Conservation (phyloP, 2,888 invertebrate species). For the Bhutanitis thaidina region DNA sequence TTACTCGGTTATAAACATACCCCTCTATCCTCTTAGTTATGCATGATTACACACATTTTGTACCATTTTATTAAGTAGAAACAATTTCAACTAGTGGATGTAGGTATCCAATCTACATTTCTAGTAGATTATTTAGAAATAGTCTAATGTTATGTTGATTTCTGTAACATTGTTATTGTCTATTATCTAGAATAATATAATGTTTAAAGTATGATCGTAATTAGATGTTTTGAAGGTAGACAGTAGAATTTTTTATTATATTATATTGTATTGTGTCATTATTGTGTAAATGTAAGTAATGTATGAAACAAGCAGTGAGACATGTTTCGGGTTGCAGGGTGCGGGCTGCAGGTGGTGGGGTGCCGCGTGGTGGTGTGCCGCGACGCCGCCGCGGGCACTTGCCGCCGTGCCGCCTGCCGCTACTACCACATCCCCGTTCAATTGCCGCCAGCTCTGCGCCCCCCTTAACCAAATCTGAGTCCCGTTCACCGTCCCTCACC, state of each 20-base stretch:
- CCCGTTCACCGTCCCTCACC: constrained; percentile 28
- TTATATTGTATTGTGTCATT: neutral
- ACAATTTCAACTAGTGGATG: constrained; percentile 9
- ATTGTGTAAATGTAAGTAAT: neutral
- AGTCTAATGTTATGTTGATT: constrained; percentile 21
- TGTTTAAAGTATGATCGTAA: constrained; percentile 5
- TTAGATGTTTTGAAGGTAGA: constrained; percentile 12
- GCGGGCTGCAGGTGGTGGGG: constrained; percentile 96
- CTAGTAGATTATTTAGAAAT: constrained; percentile 16
- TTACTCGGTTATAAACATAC: constrained; percentile 4
- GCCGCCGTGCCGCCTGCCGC: constrained; percentile 96
- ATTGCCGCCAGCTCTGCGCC: constrained; percentile 87
- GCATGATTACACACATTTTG: constrained; percentile 16
- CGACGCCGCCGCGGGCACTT: constrained; percentile 96
- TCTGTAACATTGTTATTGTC: constrained; percentile 6
- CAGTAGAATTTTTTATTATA: neutral
- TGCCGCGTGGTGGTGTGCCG: constrained; percentile 97
- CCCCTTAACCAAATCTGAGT: constrained; percentile 59
- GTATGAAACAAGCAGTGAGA: neutral
- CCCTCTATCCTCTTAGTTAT: constrained; percentile 3
- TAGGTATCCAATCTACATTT: no score
- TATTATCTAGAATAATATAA: neutral
- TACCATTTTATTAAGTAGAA: constrained; percentile 14
- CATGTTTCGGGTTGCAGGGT: constrained; percentile 82
- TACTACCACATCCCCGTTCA: constrained; percentile 98